phyloP scores from a whole-genome alignment of 2,797 vertebrate genomes.

The Otus scops region DNA sequence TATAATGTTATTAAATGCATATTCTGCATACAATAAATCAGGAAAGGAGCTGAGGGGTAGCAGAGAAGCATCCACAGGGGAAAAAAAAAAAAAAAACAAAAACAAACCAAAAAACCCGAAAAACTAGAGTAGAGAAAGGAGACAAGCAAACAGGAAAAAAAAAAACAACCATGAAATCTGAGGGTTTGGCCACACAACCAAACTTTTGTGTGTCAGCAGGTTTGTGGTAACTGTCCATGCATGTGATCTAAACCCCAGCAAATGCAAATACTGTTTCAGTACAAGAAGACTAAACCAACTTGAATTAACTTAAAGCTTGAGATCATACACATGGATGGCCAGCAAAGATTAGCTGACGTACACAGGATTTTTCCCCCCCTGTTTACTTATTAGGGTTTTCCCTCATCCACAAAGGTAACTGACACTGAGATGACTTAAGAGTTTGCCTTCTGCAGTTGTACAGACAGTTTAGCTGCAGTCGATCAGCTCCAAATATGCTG shows the following conservation, averaged over 20 bases:
- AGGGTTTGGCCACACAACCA: not conserved
- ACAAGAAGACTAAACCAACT: not conserved
- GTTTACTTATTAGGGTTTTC: not conserved
- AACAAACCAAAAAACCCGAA: not conserved
- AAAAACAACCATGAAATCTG: not conserved
- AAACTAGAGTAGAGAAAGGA: not conserved
- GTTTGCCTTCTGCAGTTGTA: not conserved
- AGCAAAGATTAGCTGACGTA: not conserved
- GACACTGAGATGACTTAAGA: not conserved
- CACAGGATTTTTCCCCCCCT: not conserved
- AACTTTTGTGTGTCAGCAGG: not conserved
- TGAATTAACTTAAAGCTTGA: not conserved
- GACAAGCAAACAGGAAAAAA: not conserved
- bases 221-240: not conserved
- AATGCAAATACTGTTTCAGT: not conserved
- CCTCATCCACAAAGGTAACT: not conserved
- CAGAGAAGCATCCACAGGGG: not conserved
- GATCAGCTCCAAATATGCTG: not conserved
- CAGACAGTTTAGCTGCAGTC: not conserved
- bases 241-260: not conserved
- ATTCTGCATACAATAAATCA: not conserved
- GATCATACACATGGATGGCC: not conserved
- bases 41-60: not conserved
- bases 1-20: not conserved
- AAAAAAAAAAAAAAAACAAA: not conserved